Evolutionary conservation across 2,888 invertebrate genomes (phyloP), one percentile per base, ranked within the genome.

Genomic region (Folsomia manolachei): DNA sequence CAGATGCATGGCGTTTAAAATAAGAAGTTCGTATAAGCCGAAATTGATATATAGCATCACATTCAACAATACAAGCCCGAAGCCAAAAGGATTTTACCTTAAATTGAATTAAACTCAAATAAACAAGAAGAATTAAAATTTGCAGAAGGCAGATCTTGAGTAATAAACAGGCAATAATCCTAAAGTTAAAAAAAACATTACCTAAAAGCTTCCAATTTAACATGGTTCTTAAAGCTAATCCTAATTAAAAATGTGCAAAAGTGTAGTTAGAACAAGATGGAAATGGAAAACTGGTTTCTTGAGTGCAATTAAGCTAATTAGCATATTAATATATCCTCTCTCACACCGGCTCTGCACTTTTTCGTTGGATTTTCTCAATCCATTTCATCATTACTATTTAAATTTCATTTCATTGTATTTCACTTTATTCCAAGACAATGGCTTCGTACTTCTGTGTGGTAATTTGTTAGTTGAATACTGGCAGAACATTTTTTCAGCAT

Each of bases 301-400:
- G 4, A n/a, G n/a, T 56, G 19, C 56, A 56, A 56, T 56, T 56
- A n/a, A 56, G 21, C 56, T 56, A 7, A 56, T 56, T 56, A 56
- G 56, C 56, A 56, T 56, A 56, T 56, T 14, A 56, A 56, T 56
- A 56, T 56, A 56, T 56, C 56, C 56, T 56, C 56, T 56, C 21
- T 56, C 39, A 9, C 39, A 9, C 14, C 39, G 4, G 7, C 39
- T 39, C 14, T 14, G 14, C 39, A 4, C 39, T 39, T 14, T 14
- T n/a, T n/a, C n/a, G n/a, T n/a, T n/a, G n/a, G n/a, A n/a, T n/a
- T n/a, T n/a, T n/a, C n/a, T n/a, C n/a, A n/a, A n/a, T n/a, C n/a
- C n/a, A n/a, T n/a, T n/a, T n/a, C n/a, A n/a, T n/a, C n/a, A n/a
- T n/a, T n/a, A n/a, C n/a, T n/a, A 51, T 51, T 51, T 51, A 51